phyloP scores from a whole-genome alignment of 2,797 vertebrate genomes.

The Trachurus trachurus region DNA sequence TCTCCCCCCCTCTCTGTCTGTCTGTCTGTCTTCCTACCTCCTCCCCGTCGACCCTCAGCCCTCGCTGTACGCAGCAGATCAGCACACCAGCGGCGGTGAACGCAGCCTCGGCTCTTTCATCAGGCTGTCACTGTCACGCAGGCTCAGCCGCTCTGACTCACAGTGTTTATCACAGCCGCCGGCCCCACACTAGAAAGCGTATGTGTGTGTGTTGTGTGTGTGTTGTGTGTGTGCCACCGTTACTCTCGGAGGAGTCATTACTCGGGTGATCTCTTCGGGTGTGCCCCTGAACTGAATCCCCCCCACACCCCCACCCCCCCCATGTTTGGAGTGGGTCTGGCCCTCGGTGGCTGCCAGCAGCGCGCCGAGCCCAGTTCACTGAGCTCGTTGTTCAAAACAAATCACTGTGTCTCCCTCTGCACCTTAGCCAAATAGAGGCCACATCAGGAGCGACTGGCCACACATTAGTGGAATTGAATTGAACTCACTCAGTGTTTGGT shows the following conservation, averaged over 20 bases:
- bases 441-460: slow-evolving; percentile 40
- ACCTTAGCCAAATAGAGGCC: slow-evolving; percentile 56
- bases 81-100: slow-evolving; percentile 39
- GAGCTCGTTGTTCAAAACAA: slow-evolving; percentile 63
- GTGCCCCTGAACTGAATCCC: slow-evolving; percentile 14
- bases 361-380: slow-evolving; percentile 23
- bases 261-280: slow-evolving; percentile 27
- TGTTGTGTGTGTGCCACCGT: neutral
- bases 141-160: slow-evolving; percentile 59
- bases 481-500: slow-evolving; percentile 49
- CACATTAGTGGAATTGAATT: slow-evolving; percentile 57
- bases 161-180: slow-evolving; percentile 64
- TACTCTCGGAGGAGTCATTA: slow-evolving; percentile 41
- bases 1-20: slow-evolving; percentile 1
- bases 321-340: slow-evolving; percentile 29
- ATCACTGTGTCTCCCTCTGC: slow-evolving; percentile 41
- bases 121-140: slow-evolving; percentile 66
- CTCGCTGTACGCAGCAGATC: slow-evolving; percentile 44
- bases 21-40: slow-evolving; percentile 26
- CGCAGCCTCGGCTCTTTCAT: slow-evolving; percentile 54
- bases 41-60: slow-evolving; percentile 1
- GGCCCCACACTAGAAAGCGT: slow-evolving; percentile 60
- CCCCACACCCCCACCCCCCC: too few species aligned
- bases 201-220: slow-evolving; percentile 10
- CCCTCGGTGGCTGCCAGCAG: slow-evolving; percentile 9